These are phyloP conservation scores for Danaus chrysippus DNA, from an alignment of 2,888 invertebrate genomes.

Conservation along the genomic window DNA sequence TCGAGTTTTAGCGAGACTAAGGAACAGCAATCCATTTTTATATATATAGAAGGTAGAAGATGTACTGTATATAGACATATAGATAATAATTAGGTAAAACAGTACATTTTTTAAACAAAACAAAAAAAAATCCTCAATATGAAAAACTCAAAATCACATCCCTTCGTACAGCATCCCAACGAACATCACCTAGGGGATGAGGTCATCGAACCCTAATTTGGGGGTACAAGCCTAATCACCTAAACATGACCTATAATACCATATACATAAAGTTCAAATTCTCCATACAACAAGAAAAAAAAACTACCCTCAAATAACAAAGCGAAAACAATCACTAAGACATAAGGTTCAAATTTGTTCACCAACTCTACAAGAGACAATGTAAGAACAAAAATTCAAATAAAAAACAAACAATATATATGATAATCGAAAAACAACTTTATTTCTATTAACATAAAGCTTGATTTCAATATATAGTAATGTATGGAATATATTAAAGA, in stretches of 20 bases:
- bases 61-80: no score
- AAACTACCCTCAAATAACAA: not conserved
- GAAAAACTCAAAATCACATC: slow-evolving; percentile 8
- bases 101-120: not conserved
- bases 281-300: not conserved
- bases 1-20: no score
- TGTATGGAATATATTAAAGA: not conserved
- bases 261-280: slow-evolving; percentile 7
- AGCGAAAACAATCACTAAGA: not conserved
- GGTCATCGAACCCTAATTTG: slow-evolving; percentile 26
- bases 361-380: not conserved
- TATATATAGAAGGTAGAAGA: no score
- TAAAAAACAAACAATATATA: not conserved
- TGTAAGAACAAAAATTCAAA: slow-evolving; percentile 9
- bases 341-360: no score
- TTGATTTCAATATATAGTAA: slow-evolving; percentile 2
- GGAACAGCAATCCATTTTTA: no score
- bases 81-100: not conserved
- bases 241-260: slow-evolving; percentile 1
- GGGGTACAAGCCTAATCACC: slow-evolving; percentile 23
- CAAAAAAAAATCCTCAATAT: not conserved
- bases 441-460: slow-evolving; percentile 7
- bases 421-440: slow-evolving; percentile 11
- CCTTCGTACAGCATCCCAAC: slow-evolving; percentile 10
- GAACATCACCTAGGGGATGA: slow-evolving; percentile 20